Percentiles rank a stretch among this genome's conserved stretches.
Conservation (phyloP, 2,113 vertebrate species). For the Platysteira castanea region DNA sequence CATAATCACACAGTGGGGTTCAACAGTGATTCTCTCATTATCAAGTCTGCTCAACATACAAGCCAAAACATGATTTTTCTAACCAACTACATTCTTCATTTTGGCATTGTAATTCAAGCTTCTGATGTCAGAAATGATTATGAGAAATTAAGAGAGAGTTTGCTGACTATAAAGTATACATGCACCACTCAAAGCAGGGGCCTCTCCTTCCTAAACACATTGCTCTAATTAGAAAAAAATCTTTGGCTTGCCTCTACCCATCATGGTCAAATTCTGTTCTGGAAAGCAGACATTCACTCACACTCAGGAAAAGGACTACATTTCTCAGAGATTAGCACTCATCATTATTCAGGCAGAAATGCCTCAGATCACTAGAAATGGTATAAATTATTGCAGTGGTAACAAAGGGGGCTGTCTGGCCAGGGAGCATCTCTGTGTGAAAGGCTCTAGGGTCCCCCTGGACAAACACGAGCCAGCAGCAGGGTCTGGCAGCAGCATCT, state of each 20-base stretch:
- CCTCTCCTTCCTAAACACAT: neutral
- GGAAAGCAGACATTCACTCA: neutral
- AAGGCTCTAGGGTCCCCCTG: neutral
- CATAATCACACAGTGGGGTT: neutral
- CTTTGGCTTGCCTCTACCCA: neutral
- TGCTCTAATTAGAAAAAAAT: neutral
- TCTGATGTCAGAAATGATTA: neutral
- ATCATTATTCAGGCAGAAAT: neutral
- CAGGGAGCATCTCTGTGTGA: neutral
- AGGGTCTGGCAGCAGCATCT: neutral
- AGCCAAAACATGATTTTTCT: slow-evolving; percentile 30
- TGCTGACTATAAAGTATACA: neutral
- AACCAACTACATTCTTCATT: neutral
- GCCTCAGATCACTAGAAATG: neutral
- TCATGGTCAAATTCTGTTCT: neutral
- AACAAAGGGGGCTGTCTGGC: neutral
- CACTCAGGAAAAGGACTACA: neutral
- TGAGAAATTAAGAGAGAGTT: neutral
- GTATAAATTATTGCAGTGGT: neutral
- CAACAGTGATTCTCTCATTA: neutral
- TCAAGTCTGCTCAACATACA: neutral
- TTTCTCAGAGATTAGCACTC: neutral
- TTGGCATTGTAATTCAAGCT: neutral
- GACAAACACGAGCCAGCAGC: neutral
- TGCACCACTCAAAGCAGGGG: neutral